Evolutionary conservation across 2,113 vertebrate species (phyloP).

Genomic region (Siniperca knerii): DNA sequence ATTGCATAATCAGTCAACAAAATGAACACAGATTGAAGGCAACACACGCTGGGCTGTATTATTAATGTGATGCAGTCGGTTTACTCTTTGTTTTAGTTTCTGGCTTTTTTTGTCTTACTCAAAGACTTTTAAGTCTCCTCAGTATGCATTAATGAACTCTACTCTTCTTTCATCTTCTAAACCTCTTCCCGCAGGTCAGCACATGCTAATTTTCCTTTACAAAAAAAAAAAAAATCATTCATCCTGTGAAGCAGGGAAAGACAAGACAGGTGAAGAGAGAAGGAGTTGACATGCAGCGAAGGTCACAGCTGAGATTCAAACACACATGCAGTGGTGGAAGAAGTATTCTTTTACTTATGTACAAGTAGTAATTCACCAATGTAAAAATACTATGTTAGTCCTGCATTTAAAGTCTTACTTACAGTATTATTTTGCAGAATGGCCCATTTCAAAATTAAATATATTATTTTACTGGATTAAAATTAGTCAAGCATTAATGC

Average conservation of each 20-base stretch:
- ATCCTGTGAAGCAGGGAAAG: conserved; percentile 6
- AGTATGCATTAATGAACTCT: conserved; percentile 45
- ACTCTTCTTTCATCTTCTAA: conserved; percentile 63
- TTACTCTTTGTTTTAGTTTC: conserved; percentile 54
- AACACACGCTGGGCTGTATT: conserved; percentile 39
- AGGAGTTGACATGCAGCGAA: conserved; percentile 11
- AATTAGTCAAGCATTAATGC: too few relatives aligned
- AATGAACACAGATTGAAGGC: conserved; percentile 54
- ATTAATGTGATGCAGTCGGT: conserved; percentile 41
- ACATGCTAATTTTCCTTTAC: conserved; percentile 41
- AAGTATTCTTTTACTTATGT: not conserved
- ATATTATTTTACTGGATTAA: too few relatives aligned
- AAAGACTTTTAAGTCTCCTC: conserved; percentile 50
- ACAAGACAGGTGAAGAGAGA: conserved; percentile 23
- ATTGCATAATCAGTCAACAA: conserved; percentile 65
- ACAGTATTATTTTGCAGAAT: too few relatives aligned
- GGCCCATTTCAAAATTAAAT: too few relatives aligned
- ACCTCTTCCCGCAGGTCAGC: conserved; percentile 60
- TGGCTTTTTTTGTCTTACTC: conserved; percentile 21
- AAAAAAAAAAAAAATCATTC: not conserved
- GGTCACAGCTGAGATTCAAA: conserved; percentile 7
- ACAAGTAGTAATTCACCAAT: not conserved
- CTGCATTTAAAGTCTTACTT: too few relatives aligned
- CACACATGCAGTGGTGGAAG: not conserved
- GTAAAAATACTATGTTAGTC: not conserved